Base-by-base conservation (phyloP, 2,113 vertebrate species). In the Oryzias melastigma region DNA sequence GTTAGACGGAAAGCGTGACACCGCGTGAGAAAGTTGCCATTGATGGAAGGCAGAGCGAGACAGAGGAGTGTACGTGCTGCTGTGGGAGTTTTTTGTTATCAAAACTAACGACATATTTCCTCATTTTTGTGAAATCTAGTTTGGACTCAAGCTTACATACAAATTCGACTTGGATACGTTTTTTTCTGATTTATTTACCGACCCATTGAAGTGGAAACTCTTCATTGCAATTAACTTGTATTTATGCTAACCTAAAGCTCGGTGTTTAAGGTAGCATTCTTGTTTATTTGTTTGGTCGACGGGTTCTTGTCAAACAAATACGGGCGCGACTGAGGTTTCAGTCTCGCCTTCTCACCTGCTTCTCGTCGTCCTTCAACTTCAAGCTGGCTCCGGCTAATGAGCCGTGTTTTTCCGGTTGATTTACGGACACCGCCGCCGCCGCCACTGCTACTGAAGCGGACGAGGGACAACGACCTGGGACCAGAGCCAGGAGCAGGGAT, bases 1-100 rank as follows among this genome's bases (percentile, higher is more conserved):
- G 87, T 85, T 87, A 82, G 84, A 68, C 68, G 25, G 69, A 22
- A 77, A 84, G 85, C 85, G 87, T 90, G 85, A 90, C 88, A 90
- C 88, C 88, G 88, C 88, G 86, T 90, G 89, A 90, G 89, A 90
- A 90, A 90, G 89, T 90, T 90, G 82, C 89, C 75, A 86, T 81
- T 86, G 87, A 80, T 65, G 82, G 74, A 75, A 83, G 71, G 75
- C 81, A 18, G 67, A 83, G 77, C 65, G 56, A 19, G 75, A 68
- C 47, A 20, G 57, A 7, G 60, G 67, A 69, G 57, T 14, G 47
- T 41, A n/a, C 17, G 49, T 19, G 52, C 55, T 22, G 51, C 42
- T 20, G 68, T 70, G 79, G 75, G 73, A 73, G 71, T 82, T 83
- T 29, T 73, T 82, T 82, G 68, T 62, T 80, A 75, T 75, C 66